A percentile compares a stretch with the other conserved stretches of the same genome.
These are phyloP conservation scores for Saccostrea cuccullata DNA, from an alignment of 1,140 invertebrate genomes.

Conservation along the genomic window DNA sequence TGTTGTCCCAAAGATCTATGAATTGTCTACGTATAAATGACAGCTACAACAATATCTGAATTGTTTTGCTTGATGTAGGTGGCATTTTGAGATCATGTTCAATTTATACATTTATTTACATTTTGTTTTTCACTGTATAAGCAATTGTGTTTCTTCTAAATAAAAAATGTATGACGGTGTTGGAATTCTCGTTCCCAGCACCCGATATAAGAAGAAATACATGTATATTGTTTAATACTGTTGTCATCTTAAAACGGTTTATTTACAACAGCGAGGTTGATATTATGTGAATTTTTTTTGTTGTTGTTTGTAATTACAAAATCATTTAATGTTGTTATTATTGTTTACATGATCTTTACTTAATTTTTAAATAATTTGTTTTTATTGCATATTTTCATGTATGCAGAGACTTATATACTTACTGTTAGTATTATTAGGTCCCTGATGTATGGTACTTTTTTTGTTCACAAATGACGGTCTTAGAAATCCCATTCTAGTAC, in stretches of 20 bases:
- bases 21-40: not conserved
- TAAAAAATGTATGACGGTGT: not conserved
- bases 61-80: not conserved
- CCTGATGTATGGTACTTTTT: too few species aligned
- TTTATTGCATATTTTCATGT: too few species aligned
- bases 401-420: too few species aligned
- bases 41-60: not conserved
- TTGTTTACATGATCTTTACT: too few species aligned
- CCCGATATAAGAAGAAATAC: not conserved
- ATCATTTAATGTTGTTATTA: too few species aligned
- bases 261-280: not conserved
- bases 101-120: not conserved
- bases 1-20: too few species aligned
- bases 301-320: too few species aligned
- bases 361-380: too few species aligned
- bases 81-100: not conserved
- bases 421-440: too few species aligned
- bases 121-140: not conserved
- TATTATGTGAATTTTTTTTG: too few species aligned
- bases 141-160: not conserved
- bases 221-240: not conserved
- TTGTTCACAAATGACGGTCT: too few species aligned
- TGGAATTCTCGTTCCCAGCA: not conserved
- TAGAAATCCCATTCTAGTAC: too few species aligned
- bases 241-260: not conserved